Percentiles rank a stretch among this genome's conserved stretches.
phyloP scores from a whole-genome alignment of 2,797 vertebrate genomes.

The Microcaecilia unicolor region DNA sequence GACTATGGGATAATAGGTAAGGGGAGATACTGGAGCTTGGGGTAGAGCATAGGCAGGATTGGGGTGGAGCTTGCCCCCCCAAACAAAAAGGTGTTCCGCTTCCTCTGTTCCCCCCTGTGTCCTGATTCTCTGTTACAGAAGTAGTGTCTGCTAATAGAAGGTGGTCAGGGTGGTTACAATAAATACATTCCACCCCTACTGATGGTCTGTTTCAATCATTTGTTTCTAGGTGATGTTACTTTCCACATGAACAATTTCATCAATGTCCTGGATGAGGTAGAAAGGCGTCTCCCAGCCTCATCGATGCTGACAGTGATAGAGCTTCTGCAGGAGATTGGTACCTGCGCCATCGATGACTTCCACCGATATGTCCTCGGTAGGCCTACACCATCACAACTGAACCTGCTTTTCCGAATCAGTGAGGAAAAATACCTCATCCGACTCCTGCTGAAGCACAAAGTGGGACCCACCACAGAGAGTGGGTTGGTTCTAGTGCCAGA shows the following conservation, averaged over 20 bases:
- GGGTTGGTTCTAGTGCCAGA: conserved; percentile 69
- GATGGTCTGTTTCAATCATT: not conserved
- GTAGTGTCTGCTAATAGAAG: not conserved
- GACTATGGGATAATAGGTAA: too few relatives aligned
- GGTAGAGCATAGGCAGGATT: too few relatives aligned
- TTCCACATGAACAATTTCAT: conserved; percentile 57
- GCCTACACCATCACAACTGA: conserved; percentile 6
- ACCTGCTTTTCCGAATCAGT: not conserved
- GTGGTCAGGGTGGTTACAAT: not conserved
- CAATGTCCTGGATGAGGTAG: conserved; percentile 40
- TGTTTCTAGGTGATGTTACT: conserved; percentile 34
- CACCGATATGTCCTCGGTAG: conserved; percentile 37
- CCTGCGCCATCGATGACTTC: conserved; percentile 34
- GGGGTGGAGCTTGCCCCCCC: too few relatives aligned
- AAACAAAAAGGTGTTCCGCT: too few relatives aligned
- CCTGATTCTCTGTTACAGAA: too few relatives aligned
- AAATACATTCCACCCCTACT: not conserved
- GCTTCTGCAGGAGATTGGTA: conserved; percentile 32
- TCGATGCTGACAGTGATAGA: conserved; percentile 14
- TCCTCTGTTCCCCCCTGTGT: too few relatives aligned
- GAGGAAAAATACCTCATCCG: conserved; percentile 45
- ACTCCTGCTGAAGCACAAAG: conserved; percentile 39
- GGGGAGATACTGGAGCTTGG: too few relatives aligned
- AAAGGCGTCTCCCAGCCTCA: conserved; percentile 27
- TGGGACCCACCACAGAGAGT: conserved; percentile 34